Percentiles rank a stretch among this genome's conserved stretches.
These are phyloP conservation scores for Blastobasis adustella DNA, from an alignment of 2,888 invertebrate genomes.

Conservation along the genomic window DNA sequence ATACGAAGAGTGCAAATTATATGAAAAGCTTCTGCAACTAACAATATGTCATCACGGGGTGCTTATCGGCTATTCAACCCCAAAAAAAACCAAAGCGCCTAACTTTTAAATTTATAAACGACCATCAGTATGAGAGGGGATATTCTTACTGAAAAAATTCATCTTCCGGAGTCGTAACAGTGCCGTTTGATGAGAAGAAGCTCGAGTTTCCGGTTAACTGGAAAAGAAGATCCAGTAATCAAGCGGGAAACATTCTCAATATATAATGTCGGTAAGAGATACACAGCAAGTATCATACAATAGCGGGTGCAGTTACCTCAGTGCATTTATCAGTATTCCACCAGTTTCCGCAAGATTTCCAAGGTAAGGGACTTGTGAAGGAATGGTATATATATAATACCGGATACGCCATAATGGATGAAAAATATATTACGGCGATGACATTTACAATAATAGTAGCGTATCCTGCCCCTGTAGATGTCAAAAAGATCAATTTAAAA, in stretches of 20 bases:
- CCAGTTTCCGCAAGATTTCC: slow-evolving; percentile 83
- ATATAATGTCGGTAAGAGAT: neutral
- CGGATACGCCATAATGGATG: slow-evolving; percentile 90
- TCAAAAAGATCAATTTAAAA: neutral
- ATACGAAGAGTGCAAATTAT: too few species aligned
- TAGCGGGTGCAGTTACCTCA: slow-evolving; percentile 50
- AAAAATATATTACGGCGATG: slow-evolving; percentile 88
- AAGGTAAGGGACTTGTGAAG: slow-evolving; percentile 79
- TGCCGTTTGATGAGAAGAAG: slow-evolving; percentile 38
- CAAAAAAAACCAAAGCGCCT: too few species aligned
- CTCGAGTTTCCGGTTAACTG: slow-evolving; percentile 58
- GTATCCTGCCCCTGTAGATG: slow-evolving; percentile 84
- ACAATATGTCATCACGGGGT: too few species aligned
- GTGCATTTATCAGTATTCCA: slow-evolving; percentile 89
- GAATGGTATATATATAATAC: slow-evolving; percentile 85
- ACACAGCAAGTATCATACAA: neutral
- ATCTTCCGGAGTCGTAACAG: slow-evolving; percentile 81
- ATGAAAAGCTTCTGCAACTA: too few species aligned
- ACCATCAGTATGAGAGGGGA: neutral
- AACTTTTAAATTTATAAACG: too few species aligned
- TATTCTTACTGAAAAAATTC: slow-evolving; percentile 88
- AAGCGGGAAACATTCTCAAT: neutral
- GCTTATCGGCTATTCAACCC: too few species aligned
- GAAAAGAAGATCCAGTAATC: slow-evolving; percentile 11
- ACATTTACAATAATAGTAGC: slow-evolving; percentile 87